Percentiles rank a stretch among this genome's conserved stretches.
phyloP scores from a whole-genome alignment of 2,797 vertebrate species.

The Galagoides demidoff region DNA sequence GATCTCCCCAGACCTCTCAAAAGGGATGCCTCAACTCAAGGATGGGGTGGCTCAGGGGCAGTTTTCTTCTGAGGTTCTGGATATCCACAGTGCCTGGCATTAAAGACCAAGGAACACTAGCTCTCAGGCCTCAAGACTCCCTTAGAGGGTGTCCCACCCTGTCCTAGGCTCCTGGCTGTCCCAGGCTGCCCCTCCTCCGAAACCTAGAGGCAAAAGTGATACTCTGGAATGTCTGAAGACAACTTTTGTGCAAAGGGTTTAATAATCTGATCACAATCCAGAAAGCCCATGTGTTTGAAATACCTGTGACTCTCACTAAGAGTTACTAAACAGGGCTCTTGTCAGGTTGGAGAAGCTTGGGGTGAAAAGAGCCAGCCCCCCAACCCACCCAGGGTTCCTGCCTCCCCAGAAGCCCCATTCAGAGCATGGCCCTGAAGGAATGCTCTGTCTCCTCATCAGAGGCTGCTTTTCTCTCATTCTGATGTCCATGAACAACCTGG shows the following conservation, averaged over 20 bases:
- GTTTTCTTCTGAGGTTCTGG: neutral
- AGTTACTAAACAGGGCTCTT: neutral
- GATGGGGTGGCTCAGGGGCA: neutral
- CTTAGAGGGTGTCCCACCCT: neutral
- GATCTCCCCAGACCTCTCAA: neutral
- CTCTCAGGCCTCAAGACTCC: rapidly evolving
- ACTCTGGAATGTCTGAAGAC: neutral
- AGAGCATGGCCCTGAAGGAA: neutral
- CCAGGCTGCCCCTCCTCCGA: neutral
- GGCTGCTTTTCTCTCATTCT: neutral
- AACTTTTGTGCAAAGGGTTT: rapidly evolving
- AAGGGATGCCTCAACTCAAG: neutral
- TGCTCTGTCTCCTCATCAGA: neutral
- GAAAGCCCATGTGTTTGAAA: neutral
- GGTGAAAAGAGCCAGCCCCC: neutral
- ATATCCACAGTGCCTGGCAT: neutral
- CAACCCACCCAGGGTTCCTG: neutral
- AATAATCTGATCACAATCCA: rapidly evolving
- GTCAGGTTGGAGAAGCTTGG: neutral
- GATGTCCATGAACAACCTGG: neutral
- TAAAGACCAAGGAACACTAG: neutral
- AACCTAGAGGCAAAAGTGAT: neutral
- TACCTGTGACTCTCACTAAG: rapidly evolving
- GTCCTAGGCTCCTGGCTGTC: neutral
- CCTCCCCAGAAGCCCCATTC: neutral